Percentiles rank a stretch among this genome's conserved stretches.
phyloP scores from a whole-genome alignment of 1,140 invertebrate species.

The Antheraea mylitta region DNA sequence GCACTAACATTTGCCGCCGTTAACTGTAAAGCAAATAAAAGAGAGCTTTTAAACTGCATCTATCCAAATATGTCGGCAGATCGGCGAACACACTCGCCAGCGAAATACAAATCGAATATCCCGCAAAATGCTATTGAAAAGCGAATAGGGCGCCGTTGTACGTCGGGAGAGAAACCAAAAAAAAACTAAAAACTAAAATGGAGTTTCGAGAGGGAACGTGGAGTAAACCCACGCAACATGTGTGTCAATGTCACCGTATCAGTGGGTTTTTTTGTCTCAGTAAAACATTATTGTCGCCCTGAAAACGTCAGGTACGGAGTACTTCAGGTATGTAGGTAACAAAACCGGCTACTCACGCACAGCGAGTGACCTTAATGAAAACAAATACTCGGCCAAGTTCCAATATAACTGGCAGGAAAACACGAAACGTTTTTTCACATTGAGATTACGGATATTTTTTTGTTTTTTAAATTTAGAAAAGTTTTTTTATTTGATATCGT shows the following conservation, averaged over 20 bases:
- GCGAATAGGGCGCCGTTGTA: neutral
- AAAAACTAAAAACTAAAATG: constrained; percentile 40
- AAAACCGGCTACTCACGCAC: constrained; percentile 10
- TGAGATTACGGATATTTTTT: neutral
- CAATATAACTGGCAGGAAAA: constrained; percentile 9
- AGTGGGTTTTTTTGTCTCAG: constrained; percentile 43
- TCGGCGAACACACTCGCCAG: constrained; percentile 29
- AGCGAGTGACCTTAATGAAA: constrained; percentile 17
- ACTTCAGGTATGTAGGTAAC: constrained; percentile 20
- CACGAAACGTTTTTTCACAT: neutral
- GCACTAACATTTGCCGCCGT: constrained; percentile 6
- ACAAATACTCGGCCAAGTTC: constrained; percentile 13
- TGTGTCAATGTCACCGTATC: constrained; percentile 67
- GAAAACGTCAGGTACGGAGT: constrained; percentile 17
- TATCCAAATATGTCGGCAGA: constrained; percentile 22
- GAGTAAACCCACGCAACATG: constrained; percentile 52
- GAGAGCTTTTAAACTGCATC: constrained; percentile 18
- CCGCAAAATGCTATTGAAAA: constrained; percentile 34
- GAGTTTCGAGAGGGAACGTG: constrained; percentile 26
- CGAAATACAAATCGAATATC: constrained; percentile 35
- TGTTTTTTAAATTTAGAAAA: too few relatives aligned
- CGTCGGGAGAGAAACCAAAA: constrained; percentile 17
- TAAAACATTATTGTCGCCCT: constrained; percentile 32
- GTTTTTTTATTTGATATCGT: too few relatives aligned
- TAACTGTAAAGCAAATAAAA: constrained; percentile 17